Percentiles rank a stretch among this genome's conserved stretches.
phyloP scores from a whole-genome alignment of 2,797 vertebrate genomes.

The Gymnoscopelus microlampas region DNA sequence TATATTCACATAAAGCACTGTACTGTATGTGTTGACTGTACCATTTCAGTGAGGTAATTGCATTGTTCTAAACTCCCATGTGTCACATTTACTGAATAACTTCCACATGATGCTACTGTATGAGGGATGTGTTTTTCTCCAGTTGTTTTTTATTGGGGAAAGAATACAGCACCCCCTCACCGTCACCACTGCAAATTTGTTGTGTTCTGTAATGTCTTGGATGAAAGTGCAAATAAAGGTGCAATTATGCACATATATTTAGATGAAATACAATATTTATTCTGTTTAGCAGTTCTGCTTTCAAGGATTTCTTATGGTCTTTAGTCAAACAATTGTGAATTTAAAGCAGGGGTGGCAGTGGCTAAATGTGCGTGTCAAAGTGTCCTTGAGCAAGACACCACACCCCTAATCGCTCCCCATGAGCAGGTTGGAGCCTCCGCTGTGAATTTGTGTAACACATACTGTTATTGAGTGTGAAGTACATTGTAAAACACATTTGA shows the following conservation, averaged over 20 bases:
- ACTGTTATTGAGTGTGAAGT: too few relatives aligned
- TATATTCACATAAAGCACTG: background rate
- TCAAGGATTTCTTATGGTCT: too few relatives aligned
- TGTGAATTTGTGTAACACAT: too few relatives aligned
- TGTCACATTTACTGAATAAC: background rate
- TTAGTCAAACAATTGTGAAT: too few relatives aligned
- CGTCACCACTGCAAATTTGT: background rate
- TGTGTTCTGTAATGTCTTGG: conserved; percentile 14
- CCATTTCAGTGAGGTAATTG: background rate
- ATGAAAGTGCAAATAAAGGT: conserved; percentile 13
- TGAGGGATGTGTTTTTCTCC: conserved; percentile 1
- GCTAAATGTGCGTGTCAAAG: too few relatives aligned
- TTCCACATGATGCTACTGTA: background rate
- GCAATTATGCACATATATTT: conserved; percentile 8
- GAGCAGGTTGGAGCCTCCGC: too few relatives aligned
- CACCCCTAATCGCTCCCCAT: too few relatives aligned
- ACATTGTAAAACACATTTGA: too few relatives aligned
- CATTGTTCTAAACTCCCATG: background rate
- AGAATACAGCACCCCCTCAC: background rate
- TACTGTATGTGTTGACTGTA: background rate
- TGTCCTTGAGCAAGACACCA: too few relatives aligned
- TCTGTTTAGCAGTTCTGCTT: background rate
- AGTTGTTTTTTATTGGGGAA: conserved; percentile 1
- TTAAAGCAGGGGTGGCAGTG: too few relatives aligned
- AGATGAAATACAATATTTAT: background rate